These are phyloP conservation scores for Steinernema carpocapsae DNA, from an alignment of 2,888 invertebrate genomes.

Conservation along the genomic window DNA sequence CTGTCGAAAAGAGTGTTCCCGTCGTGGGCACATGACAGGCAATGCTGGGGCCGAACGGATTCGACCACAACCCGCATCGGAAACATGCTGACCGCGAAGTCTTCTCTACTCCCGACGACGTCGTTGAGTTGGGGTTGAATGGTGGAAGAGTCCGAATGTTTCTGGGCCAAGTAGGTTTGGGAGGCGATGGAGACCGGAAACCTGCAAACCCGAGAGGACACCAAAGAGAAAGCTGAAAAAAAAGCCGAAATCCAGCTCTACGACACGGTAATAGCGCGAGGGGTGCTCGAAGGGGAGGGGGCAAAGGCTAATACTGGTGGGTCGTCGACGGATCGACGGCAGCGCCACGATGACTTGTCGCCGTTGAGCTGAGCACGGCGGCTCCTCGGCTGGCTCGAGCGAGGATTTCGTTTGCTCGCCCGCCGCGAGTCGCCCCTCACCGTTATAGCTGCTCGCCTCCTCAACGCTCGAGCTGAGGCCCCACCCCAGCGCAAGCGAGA, in stretches of 20 bases:
- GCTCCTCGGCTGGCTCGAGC: slow-evolving; percentile 26
- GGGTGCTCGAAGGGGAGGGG: not conserved
- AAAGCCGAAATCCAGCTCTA: no score
- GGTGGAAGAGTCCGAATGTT: not conserved
- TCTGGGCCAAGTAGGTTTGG: not conserved
- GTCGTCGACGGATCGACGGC: slow-evolving; percentile 3
- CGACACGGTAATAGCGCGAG: slow-evolving; percentile 17
- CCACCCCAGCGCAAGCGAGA: slow-evolving; percentile 13
- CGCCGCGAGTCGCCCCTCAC: slow-evolving; percentile 17
- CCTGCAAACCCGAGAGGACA: not conserved
- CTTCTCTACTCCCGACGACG: not conserved
- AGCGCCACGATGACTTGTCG: slow-evolving; percentile 10
- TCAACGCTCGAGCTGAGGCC: slow-evolving; percentile 12
- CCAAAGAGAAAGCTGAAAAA: not conserved
- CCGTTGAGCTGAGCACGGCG: slow-evolving; percentile 5
- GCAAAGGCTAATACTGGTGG: slow-evolving; percentile 24
- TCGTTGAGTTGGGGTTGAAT: slow-evolving; percentile 13
- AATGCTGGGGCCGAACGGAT: slow-evolving; percentile 67
- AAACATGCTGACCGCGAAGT: slow-evolving; percentile 56
- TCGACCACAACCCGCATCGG: slow-evolving; percentile 95
- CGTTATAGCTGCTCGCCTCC: not conserved
- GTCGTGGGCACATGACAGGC: slow-evolving; percentile 67
- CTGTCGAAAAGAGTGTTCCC: slow-evolving; percentile 76
- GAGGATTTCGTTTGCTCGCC: slow-evolving; percentile 31
- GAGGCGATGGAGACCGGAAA: not conserved